Base-by-base conservation (phyloP, 1,140 invertebrate species). In the Dysdera silvatica region DNA sequence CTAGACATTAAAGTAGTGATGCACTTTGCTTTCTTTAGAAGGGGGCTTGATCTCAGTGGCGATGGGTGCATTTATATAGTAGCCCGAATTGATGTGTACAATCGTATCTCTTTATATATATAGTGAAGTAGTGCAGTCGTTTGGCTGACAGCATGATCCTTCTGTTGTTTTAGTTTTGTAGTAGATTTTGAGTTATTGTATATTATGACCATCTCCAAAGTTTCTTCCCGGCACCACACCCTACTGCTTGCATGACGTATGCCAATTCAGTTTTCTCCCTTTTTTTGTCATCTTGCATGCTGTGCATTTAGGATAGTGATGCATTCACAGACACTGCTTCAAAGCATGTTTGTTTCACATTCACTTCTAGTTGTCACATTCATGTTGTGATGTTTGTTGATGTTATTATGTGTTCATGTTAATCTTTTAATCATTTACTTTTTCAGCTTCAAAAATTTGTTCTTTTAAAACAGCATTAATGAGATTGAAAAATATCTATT, bases 121-220 rank as follows among this genome's bases (percentile, higher is more conserved):
- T 63, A 63, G 61, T 63, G 55, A 32, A 63, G 49, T 52, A 63
- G 33, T 63, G 61, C 57, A 47, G 28, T 62, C 51, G 29, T 62
- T 54, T n/a, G n/a, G 60, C 62, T 65, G 47, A 58, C 48, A 58
- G 62, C 62, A 65, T 65, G 62, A 58, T 65, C 32, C n/a, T 64
- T 64, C 57, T 65, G 62, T 65, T 65, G 62, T 58, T 65, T 65
- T 65, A 65, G 62, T 65, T 65, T 65, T 65, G 62, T 65, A 67
- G 66, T 64, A 58, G 56, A 64, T 67, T 57, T 49, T 60, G 52
- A 61, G 54, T 66, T 52, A 57, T 66, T 59, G 63, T 67, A 61
- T n/a, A n/a, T 47, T 49, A 57, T 69, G 71, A 71, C 71, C 71
- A 72, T 72, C 71, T 72, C 71, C 68, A 72, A 72, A 72, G 71